Conservation (phyloP, 2,113 vertebrate genomes). For the Percina caprodes region DNA sequence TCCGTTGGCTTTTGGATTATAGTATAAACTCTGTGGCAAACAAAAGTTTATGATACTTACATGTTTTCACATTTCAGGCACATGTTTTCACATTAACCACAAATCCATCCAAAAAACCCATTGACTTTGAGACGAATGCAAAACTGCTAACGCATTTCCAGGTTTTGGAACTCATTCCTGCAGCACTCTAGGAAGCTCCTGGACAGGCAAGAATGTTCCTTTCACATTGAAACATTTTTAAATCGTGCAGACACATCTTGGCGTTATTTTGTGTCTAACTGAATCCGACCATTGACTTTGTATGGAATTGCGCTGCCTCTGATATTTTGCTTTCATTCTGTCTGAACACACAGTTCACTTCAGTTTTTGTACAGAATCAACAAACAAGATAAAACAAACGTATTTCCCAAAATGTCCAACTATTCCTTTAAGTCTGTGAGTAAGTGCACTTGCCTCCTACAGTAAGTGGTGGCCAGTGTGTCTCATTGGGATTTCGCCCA, state of each 20-base stretch:
- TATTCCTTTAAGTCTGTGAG: neutral
- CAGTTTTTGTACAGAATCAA: neutral
- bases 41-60: no score
- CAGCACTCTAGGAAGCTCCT: neutral
- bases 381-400: no score
- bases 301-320: neutral
- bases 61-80: no score
- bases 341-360: no score
- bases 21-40: no score
- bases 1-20: no score
- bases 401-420: neutral
- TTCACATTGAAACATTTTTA: neutral
- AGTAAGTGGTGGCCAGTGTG: neutral
- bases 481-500: conserved; percentile 1
- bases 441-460: neutral
- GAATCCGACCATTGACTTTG: neutral
- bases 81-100: no score
- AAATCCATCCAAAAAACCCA: no score
- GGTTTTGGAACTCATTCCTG: no score
- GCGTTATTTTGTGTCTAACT: neutral
- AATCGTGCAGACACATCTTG: no score
- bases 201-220: neutral
- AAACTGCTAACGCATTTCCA: no score
- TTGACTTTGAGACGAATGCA: no score
- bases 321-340: neutral